A percentile compares a stretch with the other conserved stretches of the same genome.
phyloP scores from a whole-genome alignment of 2,797 vertebrate species.

The Syngnathus rostellatus region DNA sequence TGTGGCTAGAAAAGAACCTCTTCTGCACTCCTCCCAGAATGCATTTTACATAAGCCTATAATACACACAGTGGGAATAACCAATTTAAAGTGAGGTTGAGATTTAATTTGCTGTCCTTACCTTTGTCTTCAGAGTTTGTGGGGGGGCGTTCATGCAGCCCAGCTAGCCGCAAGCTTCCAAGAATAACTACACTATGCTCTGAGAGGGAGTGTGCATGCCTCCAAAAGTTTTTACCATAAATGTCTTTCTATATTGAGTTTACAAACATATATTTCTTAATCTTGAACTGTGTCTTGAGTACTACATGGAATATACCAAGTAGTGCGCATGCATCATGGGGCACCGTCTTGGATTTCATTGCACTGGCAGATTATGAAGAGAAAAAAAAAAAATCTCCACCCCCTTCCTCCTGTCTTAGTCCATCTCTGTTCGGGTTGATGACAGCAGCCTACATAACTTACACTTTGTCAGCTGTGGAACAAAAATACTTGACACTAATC shows the following conservation, averaged over 20 bases:
- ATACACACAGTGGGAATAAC: background rate
- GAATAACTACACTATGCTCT: constrained; percentile 33
- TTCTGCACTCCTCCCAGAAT: background rate
- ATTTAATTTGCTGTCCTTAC: constrained; percentile 49
- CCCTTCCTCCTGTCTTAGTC: constrained; percentile 42
- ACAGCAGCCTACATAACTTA: constrained; percentile 32
- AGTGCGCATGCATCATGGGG: constrained; percentile 27
- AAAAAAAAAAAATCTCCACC: constrained; percentile 15
- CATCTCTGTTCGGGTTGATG: constrained; percentile 37
- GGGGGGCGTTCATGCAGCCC: constrained; percentile 11
- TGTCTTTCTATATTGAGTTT: constrained; percentile 20
- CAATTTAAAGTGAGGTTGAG: constrained; percentile 13
- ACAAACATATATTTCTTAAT: constrained; percentile 10
- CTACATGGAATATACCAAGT: constrained; percentile 14
- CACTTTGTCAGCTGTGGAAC: constrained; percentile 8
- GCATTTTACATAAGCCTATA: background rate
- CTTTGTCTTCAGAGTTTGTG: constrained; percentile 38
- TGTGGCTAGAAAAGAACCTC: background rate
- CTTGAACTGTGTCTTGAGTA: constrained; percentile 5
- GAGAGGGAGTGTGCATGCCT: constrained; percentile 12
- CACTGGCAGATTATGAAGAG: constrained; percentile 62
- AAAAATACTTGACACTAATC: background rate
- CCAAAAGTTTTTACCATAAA: constrained; percentile 15
- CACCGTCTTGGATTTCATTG: constrained; percentile 67
- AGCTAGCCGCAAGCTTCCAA: constrained; percentile 27